These are phyloP conservation scores for Lordiphosa fenestrarum DNA, from an alignment of 2,888 invertebrate genomes.

Conservation along the genomic window DNA sequence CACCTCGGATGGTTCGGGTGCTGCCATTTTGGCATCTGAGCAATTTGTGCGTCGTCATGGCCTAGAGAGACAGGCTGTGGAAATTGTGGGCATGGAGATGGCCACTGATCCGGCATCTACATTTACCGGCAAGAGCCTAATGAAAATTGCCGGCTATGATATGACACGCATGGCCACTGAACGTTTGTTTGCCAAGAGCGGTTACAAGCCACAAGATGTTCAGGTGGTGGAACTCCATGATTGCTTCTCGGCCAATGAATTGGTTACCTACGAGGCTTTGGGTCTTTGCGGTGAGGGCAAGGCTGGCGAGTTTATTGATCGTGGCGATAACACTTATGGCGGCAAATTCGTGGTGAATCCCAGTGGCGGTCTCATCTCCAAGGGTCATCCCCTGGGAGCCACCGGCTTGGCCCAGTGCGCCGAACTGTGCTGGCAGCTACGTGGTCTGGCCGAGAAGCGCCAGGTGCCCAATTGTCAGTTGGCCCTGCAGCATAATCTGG, in stretches of 20 bases:
- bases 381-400: conserved; percentile 98
- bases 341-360: conserved; percentile 99
- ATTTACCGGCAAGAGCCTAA: conserved; percentile 83
- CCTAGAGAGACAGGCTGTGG: conserved; percentile 93
- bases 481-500: conserved; percentile 97
- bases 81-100: conserved; percentile 98
- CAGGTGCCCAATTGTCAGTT: conserved; percentile 87
- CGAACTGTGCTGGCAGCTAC: conserved; percentile 92
- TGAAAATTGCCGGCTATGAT: conserved; percentile 89
- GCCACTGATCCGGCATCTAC: conserved; percentile 93
- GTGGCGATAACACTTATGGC: conserved; percentile 97
- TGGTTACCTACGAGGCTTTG: conserved; percentile 98
- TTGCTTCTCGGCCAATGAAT: conserved; percentile 98
- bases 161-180: conserved; percentile 93
- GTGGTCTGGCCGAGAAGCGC: conserved; percentile 89
- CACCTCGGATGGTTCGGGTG: conserved; percentile 98
- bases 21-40: conserved; percentile 94
- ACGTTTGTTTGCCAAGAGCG: conserved; percentile 87
- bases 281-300: conserved; percentile 94
- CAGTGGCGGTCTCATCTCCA: conserved; percentile 98
- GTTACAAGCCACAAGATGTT: conserved; percentile 89
- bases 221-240: conserved; percentile 98
- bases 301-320: conserved; percentile 95
- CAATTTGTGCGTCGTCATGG: conserved; percentile 92
- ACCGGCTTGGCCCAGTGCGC: conserved; percentile 95